Conservation (phyloP, 2,797 vertebrate species). For the Iguana delicatissima region DNA sequence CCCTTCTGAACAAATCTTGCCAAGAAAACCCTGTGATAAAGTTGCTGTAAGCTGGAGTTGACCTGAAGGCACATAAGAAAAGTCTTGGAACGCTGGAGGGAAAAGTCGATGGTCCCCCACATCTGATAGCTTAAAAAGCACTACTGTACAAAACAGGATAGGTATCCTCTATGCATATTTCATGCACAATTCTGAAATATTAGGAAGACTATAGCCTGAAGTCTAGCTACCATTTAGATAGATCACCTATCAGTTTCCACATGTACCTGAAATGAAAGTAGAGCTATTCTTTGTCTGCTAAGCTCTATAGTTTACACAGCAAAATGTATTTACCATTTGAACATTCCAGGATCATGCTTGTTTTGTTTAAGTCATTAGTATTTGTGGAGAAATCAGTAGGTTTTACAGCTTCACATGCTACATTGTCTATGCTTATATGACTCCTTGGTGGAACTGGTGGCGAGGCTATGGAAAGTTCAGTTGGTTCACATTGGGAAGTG, state of each 20-base stretch:
- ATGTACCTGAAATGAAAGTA: background rate
- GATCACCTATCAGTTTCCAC: background rate
- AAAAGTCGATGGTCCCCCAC: background rate
- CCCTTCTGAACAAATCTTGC: background rate
- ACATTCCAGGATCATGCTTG: background rate
- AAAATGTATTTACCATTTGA: conserved; percentile 51
- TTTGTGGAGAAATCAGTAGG: accelerated
- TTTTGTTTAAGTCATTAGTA: accelerated
- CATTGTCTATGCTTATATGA: conserved; percentile 1
- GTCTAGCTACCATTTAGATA: background rate
- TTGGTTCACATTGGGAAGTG: accelerated
- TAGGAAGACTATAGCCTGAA: background rate
- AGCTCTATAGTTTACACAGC: accelerated
- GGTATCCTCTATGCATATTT: background rate
- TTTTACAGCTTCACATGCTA: accelerated
- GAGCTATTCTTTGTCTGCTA: background rate
- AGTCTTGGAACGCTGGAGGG: background rate
- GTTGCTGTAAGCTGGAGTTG: background rate
- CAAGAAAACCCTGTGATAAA: background rate
- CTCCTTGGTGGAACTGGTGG: conserved; percentile 16
- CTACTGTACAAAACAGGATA: background rate
- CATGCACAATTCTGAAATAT: background rate
- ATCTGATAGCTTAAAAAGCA: background rate
- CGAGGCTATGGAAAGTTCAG: background rate
- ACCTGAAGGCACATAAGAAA: background rate